phyloP scores from a whole-genome alignment of 2,888 invertebrate species.

The Thyatira batis region DNA sequence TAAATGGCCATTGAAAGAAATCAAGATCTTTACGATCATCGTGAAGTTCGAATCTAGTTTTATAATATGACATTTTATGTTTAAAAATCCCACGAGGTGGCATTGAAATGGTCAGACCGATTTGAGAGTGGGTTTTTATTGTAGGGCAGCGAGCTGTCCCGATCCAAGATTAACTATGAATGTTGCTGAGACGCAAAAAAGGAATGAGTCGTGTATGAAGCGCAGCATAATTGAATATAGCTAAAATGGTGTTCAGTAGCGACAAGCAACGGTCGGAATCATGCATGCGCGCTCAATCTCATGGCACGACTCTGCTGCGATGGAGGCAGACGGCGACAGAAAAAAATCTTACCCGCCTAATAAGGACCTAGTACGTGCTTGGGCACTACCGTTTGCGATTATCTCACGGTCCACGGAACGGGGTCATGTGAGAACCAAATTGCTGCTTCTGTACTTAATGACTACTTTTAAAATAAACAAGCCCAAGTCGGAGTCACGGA shows the following conservation, averaged over 20 bases:
- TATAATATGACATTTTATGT: slow-evolving; percentile 1
- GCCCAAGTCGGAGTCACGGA: slow-evolving; percentile 55
- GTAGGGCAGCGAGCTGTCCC: neutral
- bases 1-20: neutral
- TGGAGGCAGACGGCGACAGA: slow-evolving; percentile 46
- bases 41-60: neutral
- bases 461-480: slow-evolving; percentile 56
- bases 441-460: slow-evolving; percentile 60
- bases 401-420: slow-evolving; percentile 74
- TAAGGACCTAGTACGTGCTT: slow-evolving; percentile 73
- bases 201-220: slow-evolving; percentile 19
- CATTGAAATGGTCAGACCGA: neutral
- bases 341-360: slow-evolving; percentile 67
- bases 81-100: neutral
- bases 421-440: slow-evolving; percentile 74
- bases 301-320: slow-evolving; percentile 40
- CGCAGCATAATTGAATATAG: slow-evolving; percentile 33
- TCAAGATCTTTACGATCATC: neutral
- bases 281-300: slow-evolving; percentile 60
- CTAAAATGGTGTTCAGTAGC: slow-evolving; percentile 44
- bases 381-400: slow-evolving; percentile 75
- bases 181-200: neutral
- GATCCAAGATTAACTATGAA: neutral
- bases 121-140: neutral
- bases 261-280: slow-evolving; percentile 42